Evolutionary conservation across 1,140 invertebrate species (phyloP), one percentile per base, ranked within the genome.

Genomic region (Camponotus vicinus): DNA sequence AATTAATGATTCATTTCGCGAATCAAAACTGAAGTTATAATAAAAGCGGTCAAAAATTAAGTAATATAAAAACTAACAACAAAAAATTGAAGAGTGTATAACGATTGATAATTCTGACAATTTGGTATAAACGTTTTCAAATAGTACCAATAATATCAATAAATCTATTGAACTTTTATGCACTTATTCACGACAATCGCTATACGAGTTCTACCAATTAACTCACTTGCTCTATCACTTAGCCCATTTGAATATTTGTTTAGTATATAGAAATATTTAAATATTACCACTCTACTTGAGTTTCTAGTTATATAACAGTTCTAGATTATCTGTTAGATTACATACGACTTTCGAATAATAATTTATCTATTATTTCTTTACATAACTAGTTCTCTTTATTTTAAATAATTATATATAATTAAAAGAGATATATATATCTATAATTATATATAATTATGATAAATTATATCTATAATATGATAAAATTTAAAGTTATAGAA

Each of bases 121-220:
- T 42, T 40, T 15, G 18, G 27, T 52, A 52, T 32, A 63, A 63
- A 15, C 55, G 55, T 63, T 76, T 61, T 61, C 34, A 37, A 34
- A 77, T 40, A 76, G 21, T 37, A 61, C 32, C 21, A 63, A 59
- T 61, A 77, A 63, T 77, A 42, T 77, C 15, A 76, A 42, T 61
- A 40, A 76, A 52, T 52, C 49, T 52, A 52, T 52, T 52, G 15
- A 52, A 52, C 15, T 4, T 49, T 52, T 34, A 59, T 59, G 34
- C 45, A 15, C 49, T 52, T 52, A 52, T 15, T 52, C 49, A 52
- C 5, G 11, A 49, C 3, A 34, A 13, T 66, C 27, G 18, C 15
- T 66, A 13, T 76, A 40, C 18, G 42, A 64, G 13, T 49, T 67
- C 42, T 21, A 66, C 66, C 32, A 79, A 45, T 67, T 79, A 63